These are phyloP conservation scores for Micoletzkya japonica DNA, from an alignment of 2,888 invertebrate genomes.

Conservation along the genomic window DNA sequence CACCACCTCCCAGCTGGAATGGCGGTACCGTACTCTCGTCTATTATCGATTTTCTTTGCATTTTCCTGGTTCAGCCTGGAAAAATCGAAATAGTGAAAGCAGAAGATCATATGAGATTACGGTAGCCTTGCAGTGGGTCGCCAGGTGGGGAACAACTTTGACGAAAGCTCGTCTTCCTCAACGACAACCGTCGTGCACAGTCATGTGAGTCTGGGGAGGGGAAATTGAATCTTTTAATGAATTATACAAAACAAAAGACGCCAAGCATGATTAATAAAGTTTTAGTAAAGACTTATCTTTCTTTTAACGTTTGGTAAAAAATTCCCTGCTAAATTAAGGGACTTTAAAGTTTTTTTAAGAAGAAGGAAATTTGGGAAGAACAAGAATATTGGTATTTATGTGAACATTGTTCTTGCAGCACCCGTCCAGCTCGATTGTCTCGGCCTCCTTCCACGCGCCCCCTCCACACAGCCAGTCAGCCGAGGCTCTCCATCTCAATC, in stretches of 20 bases:
- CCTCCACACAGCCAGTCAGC: constrained; percentile 26
- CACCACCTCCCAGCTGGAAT: constrained; percentile 21
- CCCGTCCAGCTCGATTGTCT: constrained; percentile 12
- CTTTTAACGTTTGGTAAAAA: not conserved
- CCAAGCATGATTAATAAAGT: not conserved
- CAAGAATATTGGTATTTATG: not conserved
- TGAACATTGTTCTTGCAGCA: not conserved
- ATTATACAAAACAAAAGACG: no score
- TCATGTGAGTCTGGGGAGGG: constrained; percentile 1
- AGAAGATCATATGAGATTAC: not conserved
- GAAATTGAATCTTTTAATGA: no score
- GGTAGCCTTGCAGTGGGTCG: not conserved
- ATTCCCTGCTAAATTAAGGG: no score
- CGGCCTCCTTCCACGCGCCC: constrained; percentile 19
- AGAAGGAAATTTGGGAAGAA: not conserved
- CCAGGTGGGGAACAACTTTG: constrained; percentile 11
- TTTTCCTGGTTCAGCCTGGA: not conserved
- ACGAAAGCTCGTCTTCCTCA: constrained; percentile 21
- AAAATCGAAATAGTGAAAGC: no score
- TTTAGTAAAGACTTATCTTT: not conserved
- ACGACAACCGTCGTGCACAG: constrained; percentile 17
- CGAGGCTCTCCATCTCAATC: constrained; percentile 23
- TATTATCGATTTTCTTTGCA: not conserved
- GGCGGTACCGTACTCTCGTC: no score
- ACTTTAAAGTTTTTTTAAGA: not conserved